phyloP scores from a whole-genome alignment of 2,113 vertebrate genomes.

The Serilophus lunatus region DNA sequence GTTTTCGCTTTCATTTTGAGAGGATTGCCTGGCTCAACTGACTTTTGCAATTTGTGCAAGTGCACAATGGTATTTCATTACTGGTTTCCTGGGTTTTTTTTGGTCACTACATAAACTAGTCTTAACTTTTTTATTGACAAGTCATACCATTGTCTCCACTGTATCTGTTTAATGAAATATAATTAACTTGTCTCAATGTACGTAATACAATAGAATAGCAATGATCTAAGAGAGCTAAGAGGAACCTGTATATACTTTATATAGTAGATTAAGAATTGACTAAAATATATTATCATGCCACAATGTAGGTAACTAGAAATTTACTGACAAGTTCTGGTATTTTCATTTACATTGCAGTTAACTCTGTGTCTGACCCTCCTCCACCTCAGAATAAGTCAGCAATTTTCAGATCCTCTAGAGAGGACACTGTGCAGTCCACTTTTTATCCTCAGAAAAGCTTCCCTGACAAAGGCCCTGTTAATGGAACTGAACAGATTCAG shows the following conservation, averaged over 20 bases:
- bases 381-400: conserved; percentile 74
- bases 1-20: neutral
- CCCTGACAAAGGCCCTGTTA: conserved; percentile 85
- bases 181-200: neutral
- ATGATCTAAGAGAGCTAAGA: too few relatives aligned
- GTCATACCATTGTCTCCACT: neutral
- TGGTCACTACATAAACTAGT: neutral
- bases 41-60: neutral
- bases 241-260: neutral
- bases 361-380: conserved; percentile 78
- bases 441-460: conserved; percentile 88
- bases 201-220: neutral
- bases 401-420: conserved; percentile 81
- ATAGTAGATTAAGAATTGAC: neutral
- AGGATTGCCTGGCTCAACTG: neutral
- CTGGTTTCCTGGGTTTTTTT: neutral
- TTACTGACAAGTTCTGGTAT: neutral
- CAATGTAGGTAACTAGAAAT: neutral
- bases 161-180: neutral
- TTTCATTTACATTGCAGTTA: conserved; percentile 73
- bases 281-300: neutral
- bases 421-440: conserved; percentile 81
- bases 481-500: conserved; percentile 82
- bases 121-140: neutral
- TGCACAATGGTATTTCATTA: neutral